phyloP scores from a whole-genome alignment of 2,113 vertebrate species.

The Tautogolabrus adspersus region DNA sequence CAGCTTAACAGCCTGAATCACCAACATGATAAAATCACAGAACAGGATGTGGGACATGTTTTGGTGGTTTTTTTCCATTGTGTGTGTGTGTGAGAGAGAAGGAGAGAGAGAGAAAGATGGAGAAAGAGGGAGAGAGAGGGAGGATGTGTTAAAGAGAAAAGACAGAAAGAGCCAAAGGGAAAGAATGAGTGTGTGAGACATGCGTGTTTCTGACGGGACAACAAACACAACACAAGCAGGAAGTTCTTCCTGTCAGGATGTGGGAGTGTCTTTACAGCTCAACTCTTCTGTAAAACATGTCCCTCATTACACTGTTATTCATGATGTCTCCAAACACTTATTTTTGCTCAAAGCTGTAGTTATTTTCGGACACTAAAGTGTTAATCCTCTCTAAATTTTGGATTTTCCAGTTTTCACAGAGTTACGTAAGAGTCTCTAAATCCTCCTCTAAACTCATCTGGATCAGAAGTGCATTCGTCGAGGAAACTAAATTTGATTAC shows the following conservation, averaged over 20 bases:
- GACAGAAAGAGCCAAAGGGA: not conserved
- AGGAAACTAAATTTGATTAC: slow-evolving; percentile 35
- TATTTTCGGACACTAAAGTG: slow-evolving; percentile 7
- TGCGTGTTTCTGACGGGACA: slow-evolving; percentile 41
- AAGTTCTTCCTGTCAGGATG: slow-evolving; percentile 66
- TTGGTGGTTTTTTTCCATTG: slow-evolving; percentile 50
- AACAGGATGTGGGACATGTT: slow-evolving; percentile 64
- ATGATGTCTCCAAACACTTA: not conserved
- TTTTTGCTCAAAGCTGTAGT: not conserved
- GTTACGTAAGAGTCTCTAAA: slow-evolving; percentile 30
- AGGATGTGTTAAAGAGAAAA: not conserved
- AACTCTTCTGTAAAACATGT: slow-evolving; percentile 25
- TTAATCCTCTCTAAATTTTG: slow-evolving; percentile 10
- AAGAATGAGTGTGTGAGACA: slow-evolving; percentile 28
- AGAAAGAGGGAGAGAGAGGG: not conserved
- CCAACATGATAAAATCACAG: slow-evolving; percentile 34
- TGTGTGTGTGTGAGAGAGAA: slow-evolving; percentile 3
- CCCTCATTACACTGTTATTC: not conserved
- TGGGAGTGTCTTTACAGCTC: slow-evolving; percentile 19
- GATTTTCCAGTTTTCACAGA: slow-evolving; percentile 12
- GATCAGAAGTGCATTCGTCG: slow-evolving; percentile 23
- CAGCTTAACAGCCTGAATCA: slow-evolving; percentile 39
- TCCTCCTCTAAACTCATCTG: slow-evolving; percentile 36
- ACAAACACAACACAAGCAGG: slow-evolving; percentile 61
- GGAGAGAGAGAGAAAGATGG: not conserved